Percentiles rank a stretch among this genome's conserved stretches.
phyloP scores from a whole-genome alignment of 2,888 invertebrate species.

The Noctua fimbriata region DNA sequence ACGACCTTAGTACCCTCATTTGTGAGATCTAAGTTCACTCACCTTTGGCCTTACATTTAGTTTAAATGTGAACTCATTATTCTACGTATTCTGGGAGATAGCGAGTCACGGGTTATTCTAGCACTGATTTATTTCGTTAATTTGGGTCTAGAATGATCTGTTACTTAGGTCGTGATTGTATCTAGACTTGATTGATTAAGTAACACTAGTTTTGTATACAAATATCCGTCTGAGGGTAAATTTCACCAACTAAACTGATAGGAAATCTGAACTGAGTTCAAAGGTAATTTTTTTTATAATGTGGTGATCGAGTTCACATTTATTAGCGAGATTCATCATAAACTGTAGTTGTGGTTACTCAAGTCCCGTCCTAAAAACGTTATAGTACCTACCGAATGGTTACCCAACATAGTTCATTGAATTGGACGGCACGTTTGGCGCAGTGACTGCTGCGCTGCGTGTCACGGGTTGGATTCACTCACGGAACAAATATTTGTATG shows the following conservation, averaged over 20 bases:
- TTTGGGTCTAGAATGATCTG: conserved; percentile 22
- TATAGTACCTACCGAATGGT: too few relatives aligned
- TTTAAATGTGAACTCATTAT: conserved; percentile 54
- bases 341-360: neutral
- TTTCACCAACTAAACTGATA: neutral
- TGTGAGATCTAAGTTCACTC: conserved; percentile 46
- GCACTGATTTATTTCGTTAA: conserved; percentile 35
- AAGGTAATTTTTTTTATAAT: neutral
- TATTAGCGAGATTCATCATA: neutral
- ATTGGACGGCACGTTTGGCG: too few relatives aligned
- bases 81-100: conserved; percentile 16
- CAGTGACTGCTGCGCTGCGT: too few relatives aligned
- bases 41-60: conserved; percentile 37
- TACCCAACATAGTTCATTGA: neutral
- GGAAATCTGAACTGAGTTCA: neutral
- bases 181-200: neutral
- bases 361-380: too few relatives aligned
- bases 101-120: conserved; percentile 12
- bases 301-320: neutral
- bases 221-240: neutral
- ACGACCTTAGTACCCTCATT: conserved; percentile 56
- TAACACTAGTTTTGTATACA: neutral
- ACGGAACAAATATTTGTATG: too few relatives aligned
- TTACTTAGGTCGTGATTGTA: neutral
- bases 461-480: too few relatives aligned